Base-by-base conservation (phyloP, 2,888 invertebrate genomes). In the Lysandra bellargus region DNA sequence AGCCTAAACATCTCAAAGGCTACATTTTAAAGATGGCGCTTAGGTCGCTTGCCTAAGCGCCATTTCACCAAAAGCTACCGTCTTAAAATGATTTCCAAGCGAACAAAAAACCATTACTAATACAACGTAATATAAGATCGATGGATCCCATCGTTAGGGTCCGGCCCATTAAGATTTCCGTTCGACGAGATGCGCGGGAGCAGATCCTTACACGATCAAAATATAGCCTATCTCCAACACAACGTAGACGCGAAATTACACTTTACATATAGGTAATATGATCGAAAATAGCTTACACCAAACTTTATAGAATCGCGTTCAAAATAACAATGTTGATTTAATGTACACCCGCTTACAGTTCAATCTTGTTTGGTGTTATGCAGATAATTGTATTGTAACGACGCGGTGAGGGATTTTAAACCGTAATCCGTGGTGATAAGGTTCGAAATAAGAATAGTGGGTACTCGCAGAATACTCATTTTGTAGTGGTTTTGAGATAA, bases 111-210 rank as follows among this genome's bases (percentile, higher is more conserved):
- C 83, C 81, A 84, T 88, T 87, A 82, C 80, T 82, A 86, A 83
- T 80, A 84, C 90, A 91, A 87, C 81, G 84, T 82, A 82, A 86
- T 87, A 87, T 87, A 83, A 87, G 91, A 92, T 93, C 91, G 90
- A 91, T 91, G 90, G 90, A 90, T 91, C 91, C 87, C 92, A 90
- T 94, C 91, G 92, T 94, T 93, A 93, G 89, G 91, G 89, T 92
- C 91, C 92, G 91, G 92, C 92, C 93, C 93, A 94, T 94, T 94
- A 94, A 92, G 93, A 92, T 94, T 93, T 94, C 94, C 94, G 94
- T 88, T 90, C 91, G 91, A 87, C 87, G 86, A 89, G 89, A 89
- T 91, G 92, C 92, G 91, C 92, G 87, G 91, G 91, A 90, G 93
- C 92, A 88, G 83, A 81, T 84, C 83, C 80, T 82, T 79, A 79